Conservation (phyloP, 2,113 vertebrate species). For the Lota lota region DNA sequence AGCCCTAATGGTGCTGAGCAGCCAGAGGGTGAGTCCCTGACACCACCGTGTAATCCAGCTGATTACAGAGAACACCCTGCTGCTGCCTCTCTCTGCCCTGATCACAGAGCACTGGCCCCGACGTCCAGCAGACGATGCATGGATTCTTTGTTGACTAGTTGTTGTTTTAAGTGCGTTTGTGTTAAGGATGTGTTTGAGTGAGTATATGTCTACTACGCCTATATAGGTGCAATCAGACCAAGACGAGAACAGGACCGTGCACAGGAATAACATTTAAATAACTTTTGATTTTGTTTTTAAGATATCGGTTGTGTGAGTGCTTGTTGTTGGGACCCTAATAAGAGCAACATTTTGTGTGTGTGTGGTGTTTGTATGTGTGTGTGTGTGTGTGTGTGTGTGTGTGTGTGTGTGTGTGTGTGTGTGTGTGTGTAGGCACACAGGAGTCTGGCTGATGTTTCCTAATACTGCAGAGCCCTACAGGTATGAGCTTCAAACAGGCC, state of each 20-base stretch:
- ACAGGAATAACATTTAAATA: not conserved
- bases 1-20: slow-evolving; percentile 52
- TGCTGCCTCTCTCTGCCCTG: slow-evolving; percentile 16
- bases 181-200: not conserved
- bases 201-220: not conserved
- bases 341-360: no score
- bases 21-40: slow-evolving; percentile 30
- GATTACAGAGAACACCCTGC: slow-evolving; percentile 41
- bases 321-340: no score
- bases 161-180: not conserved
- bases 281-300: no score
- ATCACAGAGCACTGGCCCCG: slow-evolving; percentile 46
- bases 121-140: slow-evolving; percentile 30
- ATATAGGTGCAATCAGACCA: not conserved
- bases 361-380: not conserved
- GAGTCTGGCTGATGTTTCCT: slow-evolving; percentile 33
- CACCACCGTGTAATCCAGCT: slow-evolving; percentile 41
- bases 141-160: slow-evolving; percentile 12
- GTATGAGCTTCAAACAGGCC: slow-evolving; percentile 57
- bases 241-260: no score
- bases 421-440: not conserved
- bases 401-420: slow-evolving; percentile 14
- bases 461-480: slow-evolving; percentile 42
- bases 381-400: slow-evolving; percentile 23
- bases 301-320: no score